Evolutionary conservation across 2,113 vertebrate species (phyloP).

Genomic region (Mormoops blainvillei): DNA sequence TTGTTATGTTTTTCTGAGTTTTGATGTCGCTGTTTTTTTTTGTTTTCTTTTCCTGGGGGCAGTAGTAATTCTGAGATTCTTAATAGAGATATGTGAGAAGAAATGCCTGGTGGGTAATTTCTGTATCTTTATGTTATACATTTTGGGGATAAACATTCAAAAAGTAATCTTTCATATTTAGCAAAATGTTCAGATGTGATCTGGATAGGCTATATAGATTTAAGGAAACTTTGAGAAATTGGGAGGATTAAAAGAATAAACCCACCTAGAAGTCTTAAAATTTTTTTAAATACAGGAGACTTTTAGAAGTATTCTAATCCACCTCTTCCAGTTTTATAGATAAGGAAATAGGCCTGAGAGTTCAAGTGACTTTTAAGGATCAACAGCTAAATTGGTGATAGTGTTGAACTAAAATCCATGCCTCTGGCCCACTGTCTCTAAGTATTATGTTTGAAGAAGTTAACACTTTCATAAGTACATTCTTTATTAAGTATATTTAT

Average conservation of each 20-base stretch:
- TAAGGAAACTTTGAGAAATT: neutral
- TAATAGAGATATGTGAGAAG: neutral
- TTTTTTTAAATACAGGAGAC: neutral
- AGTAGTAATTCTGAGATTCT: neutral
- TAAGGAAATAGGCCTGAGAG: neutral
- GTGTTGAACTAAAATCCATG: neutral
- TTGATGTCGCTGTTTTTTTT: neutral
- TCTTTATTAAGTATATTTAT: neutral
- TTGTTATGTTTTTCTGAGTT: neutral
- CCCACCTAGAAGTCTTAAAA: neutral
- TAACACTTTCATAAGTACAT: neutral
- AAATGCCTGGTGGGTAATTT: neutral
- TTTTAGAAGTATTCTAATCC: neutral
- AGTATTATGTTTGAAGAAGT: neutral
- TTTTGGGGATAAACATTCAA: neutral
- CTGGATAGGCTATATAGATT: neutral
- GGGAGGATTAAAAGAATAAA: neutral
- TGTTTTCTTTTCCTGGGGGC: neutral
- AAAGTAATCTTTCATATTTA: neutral
- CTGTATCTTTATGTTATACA: neutral
- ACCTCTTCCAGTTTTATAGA: neutral
- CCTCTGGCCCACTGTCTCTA: neutral
- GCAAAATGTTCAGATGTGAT: neutral
- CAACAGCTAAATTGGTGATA: neutral
- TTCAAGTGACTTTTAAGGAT: neutral